A percentile compares a stretch with the other conserved stretches of the same genome.
Conservation (phyloP, 2,113 vertebrate species). For the Hiodon tergisus region DNA sequence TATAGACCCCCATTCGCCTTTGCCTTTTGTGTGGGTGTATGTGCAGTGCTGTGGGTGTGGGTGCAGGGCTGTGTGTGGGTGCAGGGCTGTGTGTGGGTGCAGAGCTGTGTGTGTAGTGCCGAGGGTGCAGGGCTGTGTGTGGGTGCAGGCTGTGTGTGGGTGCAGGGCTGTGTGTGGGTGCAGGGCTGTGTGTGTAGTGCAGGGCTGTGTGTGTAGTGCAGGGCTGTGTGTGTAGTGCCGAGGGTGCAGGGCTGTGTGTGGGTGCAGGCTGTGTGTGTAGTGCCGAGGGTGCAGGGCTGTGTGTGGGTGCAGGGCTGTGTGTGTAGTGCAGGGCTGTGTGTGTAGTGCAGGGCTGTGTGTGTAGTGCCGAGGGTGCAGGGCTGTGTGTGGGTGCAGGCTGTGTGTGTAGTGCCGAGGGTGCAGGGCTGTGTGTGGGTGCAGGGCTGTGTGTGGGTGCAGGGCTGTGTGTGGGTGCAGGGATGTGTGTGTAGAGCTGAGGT, state of each 20-base stretch:
- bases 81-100: neutral
- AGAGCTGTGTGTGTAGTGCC: neutral
- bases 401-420: neutral
- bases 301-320: neutral
- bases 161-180: neutral
- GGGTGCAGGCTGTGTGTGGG: no score
- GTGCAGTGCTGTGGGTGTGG: neutral
- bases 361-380: neutral
- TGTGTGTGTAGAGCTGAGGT: neutral
- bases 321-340: neutral
- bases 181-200: no score
- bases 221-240: neutral
- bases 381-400: neutral
- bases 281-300: neutral
- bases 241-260: no score
- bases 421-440: no score
- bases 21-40: no score
- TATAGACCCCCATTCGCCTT: no score
- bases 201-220: no score
- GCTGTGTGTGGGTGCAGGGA: neutral
- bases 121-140: neutral
- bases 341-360: constrained; percentile 3
- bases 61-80: neutral
- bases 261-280: neutral
- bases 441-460: neutral